phyloP scores from a whole-genome alignment of 2,888 invertebrate genomes.

The Anagyrus pseudococci region DNA sequence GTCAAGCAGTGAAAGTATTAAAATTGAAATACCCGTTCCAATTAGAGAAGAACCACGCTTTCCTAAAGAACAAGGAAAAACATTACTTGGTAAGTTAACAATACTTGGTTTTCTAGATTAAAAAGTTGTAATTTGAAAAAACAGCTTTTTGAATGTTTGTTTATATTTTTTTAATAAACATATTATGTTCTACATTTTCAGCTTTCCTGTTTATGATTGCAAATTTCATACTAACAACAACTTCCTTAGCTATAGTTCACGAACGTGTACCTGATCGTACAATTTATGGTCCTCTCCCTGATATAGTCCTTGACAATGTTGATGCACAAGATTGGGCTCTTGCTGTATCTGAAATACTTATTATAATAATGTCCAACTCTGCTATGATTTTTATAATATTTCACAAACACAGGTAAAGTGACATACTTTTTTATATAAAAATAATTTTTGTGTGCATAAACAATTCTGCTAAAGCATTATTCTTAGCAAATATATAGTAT shows the following conservation, averaged over 20 bases:
- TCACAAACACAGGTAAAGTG: constrained; percentile 79
- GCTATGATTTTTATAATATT: constrained; percentile 80
- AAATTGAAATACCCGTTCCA: constrained; percentile 72
- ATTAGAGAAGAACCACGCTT: constrained; percentile 78
- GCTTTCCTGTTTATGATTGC: constrained; percentile 70
- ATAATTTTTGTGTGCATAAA: too few species aligned
- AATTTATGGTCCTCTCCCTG: constrained; percentile 79
- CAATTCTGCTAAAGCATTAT: too few species aligned
- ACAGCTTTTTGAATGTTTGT: neutral
- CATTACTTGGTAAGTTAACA: constrained; percentile 69
- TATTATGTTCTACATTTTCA: constrained; percentile 54
- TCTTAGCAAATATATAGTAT: too few species aligned
- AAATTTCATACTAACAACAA: constrained; percentile 71
- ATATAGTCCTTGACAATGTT: constrained; percentile 81
- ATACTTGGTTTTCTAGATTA: too few species aligned
- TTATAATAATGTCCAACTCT: constrained; percentile 80
- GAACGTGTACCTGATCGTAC: constrained; percentile 84
- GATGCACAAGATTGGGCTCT: constrained; percentile 80
- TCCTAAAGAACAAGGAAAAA: constrained; percentile 87
- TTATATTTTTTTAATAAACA: neutral
- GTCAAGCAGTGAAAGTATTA: constrained; percentile 65
- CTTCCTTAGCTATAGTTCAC: constrained; percentile 84
- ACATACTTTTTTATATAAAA: neutral
- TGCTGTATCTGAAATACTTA: constrained; percentile 83
- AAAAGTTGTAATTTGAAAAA: neutral